Base-by-base conservation (phyloP, 2,797 vertebrate genomes). In the Artibeus jamaicensis region DNA sequence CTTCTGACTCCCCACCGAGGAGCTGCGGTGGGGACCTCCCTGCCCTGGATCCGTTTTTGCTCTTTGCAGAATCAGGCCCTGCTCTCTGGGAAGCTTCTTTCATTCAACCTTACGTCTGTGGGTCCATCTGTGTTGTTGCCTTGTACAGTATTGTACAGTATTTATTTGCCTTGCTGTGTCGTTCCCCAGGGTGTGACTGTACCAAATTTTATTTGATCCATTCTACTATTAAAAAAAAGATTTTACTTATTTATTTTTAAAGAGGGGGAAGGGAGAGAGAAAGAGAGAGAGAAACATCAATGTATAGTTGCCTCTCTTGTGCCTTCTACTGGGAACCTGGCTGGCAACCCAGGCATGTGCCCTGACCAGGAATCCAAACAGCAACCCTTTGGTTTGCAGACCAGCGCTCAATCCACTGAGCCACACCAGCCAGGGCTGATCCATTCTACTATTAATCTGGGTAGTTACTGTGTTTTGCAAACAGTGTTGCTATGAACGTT, bases 81-180 rank as follows among this genome's bases (percentile, higher is more conserved):
- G 46, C 32, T 37, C 42, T 39, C 59, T 29, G 9, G 53, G 62
- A 5, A 57, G 70, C 87, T 42, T 34, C 37, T 73, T 39, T 53
- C 4, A 18, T 10, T 39, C 44, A 53, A 19, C 16, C 1, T n/a
- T 6, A 2, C 39, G 39, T 34, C 53, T 6, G 71, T 29, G 73
- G 48, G 15, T 39, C 26, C 39, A 1, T 5, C 34, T 2, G 0
- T 0, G 9, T 1, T 22, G 55, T 42, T 26, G 22, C 32, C 73
- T 15, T n/a, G n/a, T n/a, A n/a, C n/a, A n/a, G 29, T 5, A n/a
- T 26, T n/a, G 48, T 14, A 3, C 12, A 2, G 16, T 15, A 4
- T 39, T 32, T 70, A 34, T 46, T 70, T 2, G 9, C 29, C 0
- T 37, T 3, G 18, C 26, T 81, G 5, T 55, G 48, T 14, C 37